A percentile compares a stretch with the other conserved stretches of the same genome.
These are phyloP conservation scores for Eretmochelys imbricata DNA, from an alignment of 2,113 vertebrate genomes.

Conservation along the genomic window DNA sequence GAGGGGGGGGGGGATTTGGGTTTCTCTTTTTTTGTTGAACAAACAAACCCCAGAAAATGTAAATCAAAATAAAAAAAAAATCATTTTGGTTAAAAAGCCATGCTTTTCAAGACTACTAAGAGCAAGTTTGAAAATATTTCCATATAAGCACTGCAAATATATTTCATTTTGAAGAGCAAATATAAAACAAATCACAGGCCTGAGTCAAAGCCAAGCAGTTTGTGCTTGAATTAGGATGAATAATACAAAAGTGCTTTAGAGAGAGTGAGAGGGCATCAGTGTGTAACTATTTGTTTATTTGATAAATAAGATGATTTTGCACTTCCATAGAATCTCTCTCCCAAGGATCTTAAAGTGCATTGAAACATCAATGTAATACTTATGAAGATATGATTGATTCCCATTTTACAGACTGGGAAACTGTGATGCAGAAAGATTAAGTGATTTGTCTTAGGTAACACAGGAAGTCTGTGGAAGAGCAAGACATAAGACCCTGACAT, in stretches of 20 bases:
- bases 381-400: rapidly evolving
- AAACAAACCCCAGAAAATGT: background rate
- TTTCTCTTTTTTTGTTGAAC: too few relatives aligned
- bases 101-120: background rate
- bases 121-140: background rate
- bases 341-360: background rate
- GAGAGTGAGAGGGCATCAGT: background rate
- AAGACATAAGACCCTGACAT: rapidly evolving
- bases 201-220: background rate
- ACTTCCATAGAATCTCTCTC: too few relatives aligned
- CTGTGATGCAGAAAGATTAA: background rate
- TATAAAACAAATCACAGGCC: background rate
- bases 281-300: background rate
- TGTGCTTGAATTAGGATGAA: background rate
- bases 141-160: background rate
- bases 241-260: too few relatives aligned
- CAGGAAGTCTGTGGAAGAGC: background rate
- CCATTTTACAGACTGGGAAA: background rate
- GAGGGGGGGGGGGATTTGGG: background rate
- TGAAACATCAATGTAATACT: rapidly evolving
- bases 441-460: background rate
- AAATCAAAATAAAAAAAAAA: background rate
- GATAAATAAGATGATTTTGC: background rate
- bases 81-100: background rate
- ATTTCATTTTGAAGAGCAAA: background rate